Percentiles rank a stretch among this genome's conserved stretches.
Evolutionary conservation across 2,888 invertebrate species (phyloP).

Genomic region (Zygothrica quintamaculata): DNA sequence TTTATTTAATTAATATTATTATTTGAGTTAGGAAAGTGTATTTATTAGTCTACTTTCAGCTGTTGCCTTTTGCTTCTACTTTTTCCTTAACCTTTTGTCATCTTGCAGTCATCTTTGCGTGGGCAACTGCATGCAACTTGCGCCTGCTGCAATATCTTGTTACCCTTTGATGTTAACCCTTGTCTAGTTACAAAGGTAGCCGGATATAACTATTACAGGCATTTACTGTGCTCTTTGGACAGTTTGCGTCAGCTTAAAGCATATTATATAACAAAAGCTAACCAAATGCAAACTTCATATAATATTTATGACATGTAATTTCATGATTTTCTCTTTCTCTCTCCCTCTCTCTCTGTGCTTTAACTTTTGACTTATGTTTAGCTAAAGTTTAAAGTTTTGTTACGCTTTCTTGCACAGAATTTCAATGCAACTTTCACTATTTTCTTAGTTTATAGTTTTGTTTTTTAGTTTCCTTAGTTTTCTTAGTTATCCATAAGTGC

Average conservation of each 20-base stretch:
- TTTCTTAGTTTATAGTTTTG: background rate
- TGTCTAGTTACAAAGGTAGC: background rate
- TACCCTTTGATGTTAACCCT: constrained; percentile 9
- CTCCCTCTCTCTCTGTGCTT: too few relatives aligned
- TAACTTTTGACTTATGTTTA: constrained; percentile 2
- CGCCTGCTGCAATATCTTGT: constrained; percentile 8
- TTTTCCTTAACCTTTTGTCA: background rate
- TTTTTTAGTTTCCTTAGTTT: background rate
- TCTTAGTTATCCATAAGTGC: background rate
- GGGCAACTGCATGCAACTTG: constrained; percentile 3
- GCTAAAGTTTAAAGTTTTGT: constrained; percentile 24
- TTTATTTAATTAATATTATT: too few relatives aligned
- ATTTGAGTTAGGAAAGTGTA: too few relatives aligned
- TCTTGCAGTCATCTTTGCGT: background rate
- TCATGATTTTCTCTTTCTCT: background rate
- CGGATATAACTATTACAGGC: constrained; percentile 1
- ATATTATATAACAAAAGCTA: constrained; percentile 14
- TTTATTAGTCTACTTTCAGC: too few relatives aligned
- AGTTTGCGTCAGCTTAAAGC: constrained; percentile 1
- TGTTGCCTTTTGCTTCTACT: background rate
- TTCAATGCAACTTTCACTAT: constrained; percentile 5
- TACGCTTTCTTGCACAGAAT: constrained; percentile 33
- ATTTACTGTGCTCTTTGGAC: constrained; percentile 23
- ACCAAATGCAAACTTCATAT: background rate
- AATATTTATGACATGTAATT: constrained; percentile 27